Evolutionary conservation across 2,113 vertebrate genomes (phyloP).

Genomic region (Xenopus laevis): DNA sequence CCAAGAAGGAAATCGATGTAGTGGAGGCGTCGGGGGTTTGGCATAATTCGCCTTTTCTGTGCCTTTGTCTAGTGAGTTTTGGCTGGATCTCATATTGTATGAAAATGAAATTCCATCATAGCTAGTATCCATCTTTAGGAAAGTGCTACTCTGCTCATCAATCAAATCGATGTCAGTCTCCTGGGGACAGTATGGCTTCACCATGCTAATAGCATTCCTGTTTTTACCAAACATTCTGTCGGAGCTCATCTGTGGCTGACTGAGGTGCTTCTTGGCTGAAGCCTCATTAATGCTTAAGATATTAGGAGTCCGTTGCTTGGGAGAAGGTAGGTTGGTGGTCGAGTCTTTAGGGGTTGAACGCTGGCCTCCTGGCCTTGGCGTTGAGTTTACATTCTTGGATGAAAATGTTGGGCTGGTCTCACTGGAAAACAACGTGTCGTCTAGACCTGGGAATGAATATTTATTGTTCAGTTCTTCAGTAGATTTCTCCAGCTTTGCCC

Average conservation of each 20-base stretch:
- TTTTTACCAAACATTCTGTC: conserved; percentile 76
- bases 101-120: conserved; percentile 61
- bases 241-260: conserved; percentile 83
- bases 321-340: conserved; percentile 66
- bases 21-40: conserved; percentile 90
- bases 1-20: conserved; percentile 96
- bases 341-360: conserved; percentile 34
- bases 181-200: conserved; percentile 78
- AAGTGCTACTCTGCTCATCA: conserved; percentile 62
- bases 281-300: conserved; percentile 66
- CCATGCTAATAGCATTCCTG: conserved; percentile 95
- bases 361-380: conserved; percentile 41
- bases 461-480: conserved; percentile 86
- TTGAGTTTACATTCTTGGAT: conserved; percentile 55
- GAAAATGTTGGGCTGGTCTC: conserved; percentile 66
- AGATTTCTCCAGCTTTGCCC: conserved; percentile 68
- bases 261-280: conserved; percentile 84
- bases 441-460: conserved; percentile 69
- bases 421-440: conserved; percentile 84
- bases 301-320: conserved; percentile 71
- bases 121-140: conserved; percentile 67
- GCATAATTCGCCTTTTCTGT: conserved; percentile 53
- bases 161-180: conserved; percentile 82
- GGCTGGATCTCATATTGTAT: conserved; percentile 53
- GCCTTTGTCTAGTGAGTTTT: conserved; percentile 51